Conservation (phyloP, 2,113 vertebrate species). For the Opisthocomus hoazin region DNA sequence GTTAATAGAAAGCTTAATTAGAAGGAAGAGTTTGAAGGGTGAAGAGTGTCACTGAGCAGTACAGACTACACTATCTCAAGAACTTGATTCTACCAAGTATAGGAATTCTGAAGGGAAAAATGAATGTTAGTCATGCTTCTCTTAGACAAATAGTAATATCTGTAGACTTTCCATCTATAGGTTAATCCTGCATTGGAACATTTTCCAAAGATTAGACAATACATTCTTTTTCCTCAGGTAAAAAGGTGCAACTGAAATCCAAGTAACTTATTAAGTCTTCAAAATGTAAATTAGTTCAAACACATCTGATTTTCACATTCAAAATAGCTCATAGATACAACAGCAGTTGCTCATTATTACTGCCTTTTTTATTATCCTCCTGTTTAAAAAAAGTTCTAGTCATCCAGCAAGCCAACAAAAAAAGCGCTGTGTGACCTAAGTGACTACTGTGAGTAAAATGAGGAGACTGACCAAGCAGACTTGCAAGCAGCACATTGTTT, state of each 20-base stretch:
- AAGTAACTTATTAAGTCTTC: not conserved
- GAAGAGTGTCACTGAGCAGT: conserved; percentile 21
- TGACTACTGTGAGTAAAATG: not conserved
- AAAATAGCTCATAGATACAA: not conserved
- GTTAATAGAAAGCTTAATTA: conserved; percentile 60
- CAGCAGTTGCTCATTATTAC: not conserved
- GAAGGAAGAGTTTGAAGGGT: conserved; percentile 23
- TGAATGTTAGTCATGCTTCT: not conserved
- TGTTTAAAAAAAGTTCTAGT: not conserved
- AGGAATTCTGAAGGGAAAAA: not conserved
- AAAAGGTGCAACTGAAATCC: not conserved
- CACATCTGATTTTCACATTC: not conserved
- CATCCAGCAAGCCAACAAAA: not conserved
- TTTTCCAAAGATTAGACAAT: not conserved
- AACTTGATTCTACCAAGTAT: not conserved
- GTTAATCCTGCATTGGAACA: not conserved
- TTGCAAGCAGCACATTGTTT: not conserved
- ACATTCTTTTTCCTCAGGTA: not conserved
- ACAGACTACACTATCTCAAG: not conserved
- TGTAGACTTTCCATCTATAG: not conserved
- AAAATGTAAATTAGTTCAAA: not conserved
- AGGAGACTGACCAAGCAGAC: not conserved
- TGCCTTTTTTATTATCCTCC: not conserved
- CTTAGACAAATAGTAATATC: not conserved
- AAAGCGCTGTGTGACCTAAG: not conserved